phyloP scores from a whole-genome alignment of 2,113 vertebrate genomes.

The Zingel zingel region DNA sequence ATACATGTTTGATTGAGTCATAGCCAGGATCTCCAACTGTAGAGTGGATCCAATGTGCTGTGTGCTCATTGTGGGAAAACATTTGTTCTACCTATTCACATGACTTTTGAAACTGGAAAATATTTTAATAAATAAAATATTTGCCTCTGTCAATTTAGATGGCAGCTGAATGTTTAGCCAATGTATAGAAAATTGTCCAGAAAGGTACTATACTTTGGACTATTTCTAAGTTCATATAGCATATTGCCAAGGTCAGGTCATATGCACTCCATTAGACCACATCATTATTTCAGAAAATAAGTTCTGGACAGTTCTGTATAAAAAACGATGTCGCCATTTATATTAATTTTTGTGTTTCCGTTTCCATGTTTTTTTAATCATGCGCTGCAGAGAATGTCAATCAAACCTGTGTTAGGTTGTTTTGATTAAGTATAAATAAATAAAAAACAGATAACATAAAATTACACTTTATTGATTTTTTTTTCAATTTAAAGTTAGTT shows the following conservation, averaged over 20 bases:
- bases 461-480: too few species aligned
- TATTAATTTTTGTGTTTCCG: not conserved
- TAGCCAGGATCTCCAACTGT: not conserved
- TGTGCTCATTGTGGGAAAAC: constrained; percentile 7
- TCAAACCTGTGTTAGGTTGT: not conserved
- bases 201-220: constrained; percentile 10
- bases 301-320: not conserved
- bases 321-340: not conserved
- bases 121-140: too few species aligned
- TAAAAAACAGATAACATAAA: too few species aligned
- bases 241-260: not conserved
- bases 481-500: too few species aligned
- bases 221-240: not conserved
- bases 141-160: constrained; percentile 6
- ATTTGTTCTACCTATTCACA: not conserved
- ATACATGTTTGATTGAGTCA: constrained; percentile 26
- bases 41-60: not conserved
- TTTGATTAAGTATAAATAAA: not conserved
- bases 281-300: not conserved
- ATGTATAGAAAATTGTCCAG: constrained; percentile 8
- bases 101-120: not conserved
- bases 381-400: not conserved
- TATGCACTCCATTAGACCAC: not conserved
- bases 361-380: not conserved
- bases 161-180: constrained; percentile 34